Base-by-base conservation (phyloP, 2,113 vertebrate genomes). In the Phalacrocorax pelagicus region DNA sequence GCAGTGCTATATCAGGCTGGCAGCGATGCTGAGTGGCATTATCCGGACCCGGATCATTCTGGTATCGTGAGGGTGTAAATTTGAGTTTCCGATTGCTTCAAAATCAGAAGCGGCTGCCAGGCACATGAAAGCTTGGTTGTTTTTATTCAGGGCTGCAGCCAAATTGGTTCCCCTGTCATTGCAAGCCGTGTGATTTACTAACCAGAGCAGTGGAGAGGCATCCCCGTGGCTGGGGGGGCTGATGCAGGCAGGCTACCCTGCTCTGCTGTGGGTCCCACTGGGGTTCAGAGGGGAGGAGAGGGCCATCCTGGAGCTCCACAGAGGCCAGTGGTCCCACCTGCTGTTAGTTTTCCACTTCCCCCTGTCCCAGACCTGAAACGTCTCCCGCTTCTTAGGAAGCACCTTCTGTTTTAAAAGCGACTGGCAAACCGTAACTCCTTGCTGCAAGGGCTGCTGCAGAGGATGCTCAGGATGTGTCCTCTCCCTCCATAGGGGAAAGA, bases 1-100 rank as follows among this genome's bases (percentile, higher is more conserved):
- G 66, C 86, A 85, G 73, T 62, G 89, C 89, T 95, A 6, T 62
- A 87, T 87, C 86, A 82, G 81, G 54, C 49, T 87, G 91, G 81
- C 88, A 75, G 36, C 0, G 4, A 63, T 34, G 17, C 46, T 1
- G 61, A 77, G 72, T 9, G 1, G 73, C 70, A 17, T 8, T 11
- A 92, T 83, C 74, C 87, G 77, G 36, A 42, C 36, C 14, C 0
- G 2, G 81, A 90, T 40, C n/a, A 61, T 62, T 61, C 59, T 0
- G 6, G 18, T 75, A 52, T 81, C 2, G 5, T 49, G 57, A 72
- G 70, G 42, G 63, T 93, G 79, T 90, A 88, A 94, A 94, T 83
- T 67, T 2, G 13, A 91, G 84, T 57, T 96, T 94, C 77, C 5
- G 6, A 58, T 79, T 46, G 61, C 80, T 87, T 69, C 72, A 20